These are phyloP conservation scores for Eilema griseolum DNA, from an alignment of 2,888 invertebrate genomes.

Conservation along the genomic window DNA sequence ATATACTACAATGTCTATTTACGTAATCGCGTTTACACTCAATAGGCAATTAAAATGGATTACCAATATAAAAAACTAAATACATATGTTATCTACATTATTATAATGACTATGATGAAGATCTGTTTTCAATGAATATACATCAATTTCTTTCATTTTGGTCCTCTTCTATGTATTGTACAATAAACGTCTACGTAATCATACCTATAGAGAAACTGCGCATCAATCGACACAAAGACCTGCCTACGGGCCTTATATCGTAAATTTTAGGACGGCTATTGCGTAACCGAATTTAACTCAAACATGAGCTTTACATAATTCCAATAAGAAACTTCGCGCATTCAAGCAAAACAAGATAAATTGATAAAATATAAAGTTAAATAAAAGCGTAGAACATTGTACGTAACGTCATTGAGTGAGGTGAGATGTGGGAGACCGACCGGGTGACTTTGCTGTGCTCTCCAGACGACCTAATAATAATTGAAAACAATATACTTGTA, in stretches of 20 bases:
- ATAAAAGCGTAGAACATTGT: constrained; percentile 44
- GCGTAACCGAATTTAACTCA: constrained; percentile 5
- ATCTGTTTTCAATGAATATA: neutral
- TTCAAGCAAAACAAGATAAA: constrained; percentile 31
- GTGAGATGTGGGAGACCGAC: constrained; percentile 68
- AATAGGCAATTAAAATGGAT: neutral
- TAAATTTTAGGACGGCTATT: neutral
- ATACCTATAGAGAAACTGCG: neutral
- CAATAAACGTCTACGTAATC: neutral
- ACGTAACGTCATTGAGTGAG: constrained; percentile 60
- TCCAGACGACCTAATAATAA: constrained; percentile 79
- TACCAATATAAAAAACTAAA: neutral
- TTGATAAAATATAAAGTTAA: constrained; percentile 34
- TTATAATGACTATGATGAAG: neutral
- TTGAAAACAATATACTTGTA: constrained; percentile 59
- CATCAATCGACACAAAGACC: neutral
- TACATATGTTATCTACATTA: neutral
- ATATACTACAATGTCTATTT: neutral
- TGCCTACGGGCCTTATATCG: neutral
- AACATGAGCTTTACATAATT: constrained; percentile 17
- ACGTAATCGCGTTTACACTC: neutral
- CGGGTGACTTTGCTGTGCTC: constrained; percentile 78
- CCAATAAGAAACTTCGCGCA: constrained; percentile 14
- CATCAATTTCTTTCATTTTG: neutral
- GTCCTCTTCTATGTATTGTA: neutral